A percentile compares a stretch with the other conserved stretches of the same genome.
phyloP scores from a whole-genome alignment of 2,797 vertebrate genomes.

The Sarcoramphus papa region DNA sequence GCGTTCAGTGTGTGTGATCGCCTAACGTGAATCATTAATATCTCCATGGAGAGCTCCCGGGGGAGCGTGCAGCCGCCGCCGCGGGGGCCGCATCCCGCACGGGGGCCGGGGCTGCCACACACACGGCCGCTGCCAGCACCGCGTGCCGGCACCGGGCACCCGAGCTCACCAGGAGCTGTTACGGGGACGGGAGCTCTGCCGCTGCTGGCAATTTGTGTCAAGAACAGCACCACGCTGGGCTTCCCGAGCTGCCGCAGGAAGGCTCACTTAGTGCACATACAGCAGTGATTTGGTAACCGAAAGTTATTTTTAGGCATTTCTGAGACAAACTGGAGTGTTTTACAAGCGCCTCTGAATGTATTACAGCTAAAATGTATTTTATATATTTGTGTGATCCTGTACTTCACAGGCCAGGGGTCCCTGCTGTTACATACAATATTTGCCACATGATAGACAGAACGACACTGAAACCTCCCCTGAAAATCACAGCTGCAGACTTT shows the following conservation, averaged over 20 bases:
- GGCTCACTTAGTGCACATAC: fast-evolving
- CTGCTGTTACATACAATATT: not conserved
- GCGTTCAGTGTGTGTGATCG: fast-evolving
- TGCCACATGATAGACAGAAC: not conserved
- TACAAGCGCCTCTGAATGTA: not conserved
- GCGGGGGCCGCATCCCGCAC: fast-evolving
- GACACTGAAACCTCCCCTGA: fast-evolving
- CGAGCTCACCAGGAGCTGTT: fast-evolving
- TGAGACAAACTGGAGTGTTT: not conserved
- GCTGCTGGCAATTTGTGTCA: fast-evolving
- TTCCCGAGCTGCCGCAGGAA: fast-evolving
- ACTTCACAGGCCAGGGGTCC: not conserved
- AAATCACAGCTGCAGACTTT: not conserved
- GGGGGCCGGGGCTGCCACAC: not conserved
- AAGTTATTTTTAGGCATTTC: not conserved
- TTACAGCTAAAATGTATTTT: not conserved
- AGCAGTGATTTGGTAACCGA: not conserved
- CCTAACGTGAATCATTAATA: fast-evolving
- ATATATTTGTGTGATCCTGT: not conserved
- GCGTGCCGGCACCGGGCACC: fast-evolving
- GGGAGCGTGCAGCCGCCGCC: not conserved
- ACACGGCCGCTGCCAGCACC: not conserved
- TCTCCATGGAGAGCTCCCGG: not conserved
- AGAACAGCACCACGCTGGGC: not conserved
- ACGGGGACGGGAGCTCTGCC: fast-evolving